A percentile compares a stretch with the other conserved stretches of the same genome.
These are phyloP conservation scores for Germaria angustata DNA, from an alignment of 2,888 invertebrate species.

Conservation along the genomic window DNA sequence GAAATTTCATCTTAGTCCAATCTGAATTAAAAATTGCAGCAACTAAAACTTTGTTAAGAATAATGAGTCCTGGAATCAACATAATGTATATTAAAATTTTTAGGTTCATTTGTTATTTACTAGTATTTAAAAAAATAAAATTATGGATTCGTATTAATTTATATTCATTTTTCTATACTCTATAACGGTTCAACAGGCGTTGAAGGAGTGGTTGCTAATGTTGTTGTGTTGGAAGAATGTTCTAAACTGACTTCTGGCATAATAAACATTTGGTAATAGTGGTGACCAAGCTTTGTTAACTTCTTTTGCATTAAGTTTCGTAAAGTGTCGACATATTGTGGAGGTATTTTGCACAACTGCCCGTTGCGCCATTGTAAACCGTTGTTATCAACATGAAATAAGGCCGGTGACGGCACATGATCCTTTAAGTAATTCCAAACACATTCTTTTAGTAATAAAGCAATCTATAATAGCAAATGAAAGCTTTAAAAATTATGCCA, in stretches of 20 bases:
- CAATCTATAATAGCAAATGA: slow-evolving; percentile 82
- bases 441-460: slow-evolving; percentile 89
- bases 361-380: slow-evolving; percentile 90
- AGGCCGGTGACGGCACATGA: slow-evolving; percentile 91
- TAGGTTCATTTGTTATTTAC: too few relatives aligned
- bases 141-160: neutral
- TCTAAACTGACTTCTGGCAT: slow-evolving; percentile 75
- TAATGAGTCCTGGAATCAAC: too few relatives aligned
- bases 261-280: slow-evolving; percentile 88
- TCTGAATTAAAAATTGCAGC: too few relatives aligned
- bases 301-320: slow-evolving; percentile 90
- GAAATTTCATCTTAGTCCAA: too few relatives aligned
- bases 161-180: slow-evolving; percentile 30
- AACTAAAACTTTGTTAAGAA: too few relatives aligned
- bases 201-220: neutral
- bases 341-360: slow-evolving; percentile 83
- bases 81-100: too few relatives aligned
- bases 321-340: slow-evolving; percentile 89
- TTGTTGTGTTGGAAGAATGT: neutral
- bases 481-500: neutral
- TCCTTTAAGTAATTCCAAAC: slow-evolving; percentile 95
- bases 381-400: slow-evolving; percentile 86
- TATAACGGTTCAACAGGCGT: neutral
- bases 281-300: slow-evolving; percentile 86
- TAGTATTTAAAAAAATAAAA: too few relatives aligned